phyloP scores from a whole-genome alignment of 2,888 invertebrate species.

The Notodonta dromedarius region DNA sequence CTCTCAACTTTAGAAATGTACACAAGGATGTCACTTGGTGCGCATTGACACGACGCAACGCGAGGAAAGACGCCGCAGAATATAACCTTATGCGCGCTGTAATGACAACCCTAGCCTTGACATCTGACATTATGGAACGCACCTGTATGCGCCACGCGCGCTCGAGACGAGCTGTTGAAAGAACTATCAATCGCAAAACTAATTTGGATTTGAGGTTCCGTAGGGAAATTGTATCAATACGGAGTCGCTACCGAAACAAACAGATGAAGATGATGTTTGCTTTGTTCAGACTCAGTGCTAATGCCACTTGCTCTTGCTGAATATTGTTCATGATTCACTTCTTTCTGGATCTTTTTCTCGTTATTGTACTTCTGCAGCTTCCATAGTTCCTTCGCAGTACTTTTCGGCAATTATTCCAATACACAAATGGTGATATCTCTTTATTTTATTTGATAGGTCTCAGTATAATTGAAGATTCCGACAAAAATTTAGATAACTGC shows the following conservation, averaged over 20 bases:
- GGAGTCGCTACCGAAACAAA: no score
- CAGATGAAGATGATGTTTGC: no score
- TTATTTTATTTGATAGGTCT: no score
- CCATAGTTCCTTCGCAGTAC: no score
- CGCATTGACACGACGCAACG: neutral
- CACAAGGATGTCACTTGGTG: neutral
- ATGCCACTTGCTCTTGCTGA: no score
- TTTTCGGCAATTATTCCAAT: no score
- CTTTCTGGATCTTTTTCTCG: no score
- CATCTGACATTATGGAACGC: slow-evolving; percentile 55
- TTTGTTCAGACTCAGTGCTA: no score
- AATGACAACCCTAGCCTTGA: slow-evolving; percentile 54
- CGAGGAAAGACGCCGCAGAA: slow-evolving; percentile 20
- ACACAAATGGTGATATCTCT: no score
- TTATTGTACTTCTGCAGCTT: no score
- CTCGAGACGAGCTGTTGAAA: neutral
- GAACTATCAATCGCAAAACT: neutral
- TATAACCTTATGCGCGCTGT: slow-evolving; percentile 19
- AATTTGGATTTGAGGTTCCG: neutral
- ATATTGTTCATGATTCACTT: no score
- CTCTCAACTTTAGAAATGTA: neutral
- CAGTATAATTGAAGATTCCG: neutral
- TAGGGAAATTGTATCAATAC: neutral
- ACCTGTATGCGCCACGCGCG: slow-evolving; percentile 26
- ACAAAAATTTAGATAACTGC: neutral